Evolutionary conservation across 2,888 invertebrate species (phyloP), one percentile per base, ranked within the genome.

Genomic region (Laspeyria flexula): DNA sequence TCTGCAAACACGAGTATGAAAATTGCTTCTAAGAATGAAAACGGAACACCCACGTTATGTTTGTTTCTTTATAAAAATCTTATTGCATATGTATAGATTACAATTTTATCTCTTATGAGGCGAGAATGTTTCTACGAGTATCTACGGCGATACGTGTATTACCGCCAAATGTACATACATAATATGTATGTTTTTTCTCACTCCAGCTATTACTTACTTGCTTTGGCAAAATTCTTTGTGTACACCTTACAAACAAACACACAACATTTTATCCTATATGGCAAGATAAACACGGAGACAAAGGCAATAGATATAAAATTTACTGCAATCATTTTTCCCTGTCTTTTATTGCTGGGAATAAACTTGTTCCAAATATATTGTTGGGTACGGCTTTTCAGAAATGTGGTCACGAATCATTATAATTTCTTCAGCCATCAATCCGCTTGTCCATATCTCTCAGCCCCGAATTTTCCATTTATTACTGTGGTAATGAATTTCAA

Each of bases 1-100:
- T 65, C 47, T 54, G 60, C 54, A 70, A 60, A 59, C 55, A 63
- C 46, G 55, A 42, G 27, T 44, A 65, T 52, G 53, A 55, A 68
- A 53, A 59, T 57, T 31, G 41, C 50, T 38, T 37, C 25, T 53
- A 46, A 35, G 18, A 50, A 54, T 47, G 46, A 34, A 46, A 40
- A 40, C 18, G 10, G 34, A 31, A 48, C 39, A 23, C 34, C 12
- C 38, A 18, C 31, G 13, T n/a, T 23, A 43, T 43, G 43, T 49
- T 53, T 57, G 38, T 11, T 44, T 58, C 49, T 59, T 60, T 51
- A 39, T 43, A 61, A 60, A 60, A 35, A 23, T 21, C 25, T 25
- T 33, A 54, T 55, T 60, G 49, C 43, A 41, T 21, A 23, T 57
- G 40, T 40, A 35, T 29, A 57, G 52, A 59, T 61, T 54, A 59